Base-by-base conservation (phyloP, 2,113 vertebrate species). In the Anseranas semipalmata region DNA sequence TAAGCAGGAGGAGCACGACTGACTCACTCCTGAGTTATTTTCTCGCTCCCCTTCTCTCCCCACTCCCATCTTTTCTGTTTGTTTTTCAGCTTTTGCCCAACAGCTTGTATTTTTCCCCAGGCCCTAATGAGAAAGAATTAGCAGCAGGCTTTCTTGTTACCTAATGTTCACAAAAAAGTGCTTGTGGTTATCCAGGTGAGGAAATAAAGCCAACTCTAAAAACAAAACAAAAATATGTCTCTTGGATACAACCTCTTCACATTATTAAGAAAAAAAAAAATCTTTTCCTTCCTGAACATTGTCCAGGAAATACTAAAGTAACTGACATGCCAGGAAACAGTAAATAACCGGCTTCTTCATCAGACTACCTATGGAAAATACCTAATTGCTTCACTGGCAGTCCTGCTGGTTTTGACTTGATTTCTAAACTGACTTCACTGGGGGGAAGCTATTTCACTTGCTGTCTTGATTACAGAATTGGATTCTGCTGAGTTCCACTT, bases 11-110 rank as follows among this genome's bases (percentile, higher is more conserved):
- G 90, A 92, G 95, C 32, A 75, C 60, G 77, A 87, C 93, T 98
- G 98, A 98, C 91, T 98, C 98, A 98, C 80, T 91, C 90, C 76
- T 10, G 70, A 96, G 88, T 85, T 97, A 94, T 97, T 96, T 89
- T 92, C 84, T 97, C 90, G 56, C 96, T 95, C 93, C 87, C 58
- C 27, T 79, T 72, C 81, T 95, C 89, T 85, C 62, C 95, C 95
- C 67, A 74, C 93, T 93, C 94, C 82, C 17, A 56, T 77, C 75
- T 72, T 84, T 85, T 89, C 68, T 93, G 50, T 85, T 95, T 94
- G 83, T 90, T 95, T 96, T 97, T 95, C 91, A 96, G 81, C 81
- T 93, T 91, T 97, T 39, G 53, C 88, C 92, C 84, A 77, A 65
- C 93, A 96, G 88, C 85, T 91, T 74, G 75, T 25, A 66, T 92